Evolutionary conservation across 2,888 invertebrate genomes (phyloP).

Genomic region (Drosophila mettleri): DNA sequence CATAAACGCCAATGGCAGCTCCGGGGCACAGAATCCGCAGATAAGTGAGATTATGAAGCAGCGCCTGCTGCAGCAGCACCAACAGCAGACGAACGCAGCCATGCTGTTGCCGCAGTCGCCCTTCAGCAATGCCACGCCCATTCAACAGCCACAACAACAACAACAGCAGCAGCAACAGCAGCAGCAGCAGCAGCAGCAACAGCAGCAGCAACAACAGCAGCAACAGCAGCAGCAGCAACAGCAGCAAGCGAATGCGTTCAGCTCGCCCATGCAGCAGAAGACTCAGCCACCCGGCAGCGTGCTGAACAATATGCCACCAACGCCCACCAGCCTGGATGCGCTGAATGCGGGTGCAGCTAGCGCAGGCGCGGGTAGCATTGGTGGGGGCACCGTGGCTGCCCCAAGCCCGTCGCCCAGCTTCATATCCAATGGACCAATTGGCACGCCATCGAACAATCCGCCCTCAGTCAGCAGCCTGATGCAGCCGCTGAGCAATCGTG

Average conservation of each 20-base stretch:
- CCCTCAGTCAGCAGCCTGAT: slow-evolving; percentile 87
- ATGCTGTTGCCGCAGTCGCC: slow-evolving; percentile 81
- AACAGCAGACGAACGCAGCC: slow-evolving; percentile 64
- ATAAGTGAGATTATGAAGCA: slow-evolving; percentile 88
- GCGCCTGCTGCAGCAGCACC: slow-evolving; percentile 85
- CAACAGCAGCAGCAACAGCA: slow-evolving; percentile 78
- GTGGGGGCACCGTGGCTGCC: slow-evolving; percentile 78
- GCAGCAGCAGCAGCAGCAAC: slow-evolving; percentile 79
- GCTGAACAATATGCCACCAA: slow-evolving; percentile 85
- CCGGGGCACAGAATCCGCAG: slow-evolving; percentile 73
- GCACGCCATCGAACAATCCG: slow-evolving; percentile 87
- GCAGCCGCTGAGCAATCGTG: slow-evolving; percentile 87
- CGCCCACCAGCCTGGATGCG: slow-evolving; percentile 86
- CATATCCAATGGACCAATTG: slow-evolving; percentile 85
- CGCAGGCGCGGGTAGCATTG: slow-evolving; percentile 57
- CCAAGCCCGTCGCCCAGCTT: slow-evolving; percentile 85
- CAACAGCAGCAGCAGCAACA: slow-evolving; percentile 75
- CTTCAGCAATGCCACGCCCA: slow-evolving; percentile 69
- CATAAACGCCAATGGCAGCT: slow-evolving; percentile 87
- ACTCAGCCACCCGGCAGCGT: slow-evolving; percentile 65
- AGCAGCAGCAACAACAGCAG: slow-evolving; percentile 74
- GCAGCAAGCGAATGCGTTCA: slow-evolving; percentile 76
- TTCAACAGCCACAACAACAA: slow-evolving; percentile 65
- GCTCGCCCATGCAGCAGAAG: slow-evolving; percentile 45
- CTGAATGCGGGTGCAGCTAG: slow-evolving; percentile 70